These are phyloP conservation scores for Otolemur crassicaudatus DNA, from an alignment of 2,797 vertebrate species.

Conservation along the genomic window DNA sequence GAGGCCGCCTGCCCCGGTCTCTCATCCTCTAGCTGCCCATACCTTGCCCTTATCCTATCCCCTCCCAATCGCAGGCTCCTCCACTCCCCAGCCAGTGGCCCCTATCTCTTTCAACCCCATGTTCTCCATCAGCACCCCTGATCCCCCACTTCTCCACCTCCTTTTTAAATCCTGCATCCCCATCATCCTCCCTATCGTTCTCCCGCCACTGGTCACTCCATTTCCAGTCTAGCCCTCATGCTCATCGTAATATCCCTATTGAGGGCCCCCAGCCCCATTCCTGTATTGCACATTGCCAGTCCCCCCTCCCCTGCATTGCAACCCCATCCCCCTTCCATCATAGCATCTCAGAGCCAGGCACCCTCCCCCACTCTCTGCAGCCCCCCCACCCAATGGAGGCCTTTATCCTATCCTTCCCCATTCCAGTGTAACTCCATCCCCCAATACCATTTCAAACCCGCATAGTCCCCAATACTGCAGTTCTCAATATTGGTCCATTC, in stretches of 20 bases:
- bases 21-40: slow-evolving; percentile 68
- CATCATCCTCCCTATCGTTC: slow-evolving; percentile 65
- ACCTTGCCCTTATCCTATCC: slow-evolving; percentile 65
- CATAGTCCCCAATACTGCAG: slow-evolving; percentile 51
- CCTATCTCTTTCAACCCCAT: slow-evolving; percentile 59
- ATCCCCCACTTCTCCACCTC: slow-evolving; percentile 56
- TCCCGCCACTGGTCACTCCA: slow-evolving; percentile 53
- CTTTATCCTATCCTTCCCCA: slow-evolving; percentile 65
- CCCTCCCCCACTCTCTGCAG: slow-evolving; percentile 69
- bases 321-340: slow-evolving; percentile 70
- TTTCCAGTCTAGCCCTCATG: slow-evolving; percentile 52
- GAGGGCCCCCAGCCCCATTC: slow-evolving; percentile 63
- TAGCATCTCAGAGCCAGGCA: slow-evolving; percentile 68
- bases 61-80: slow-evolving; percentile 41
- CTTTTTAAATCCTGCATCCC: slow-evolving; percentile 68
- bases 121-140: slow-evolving; percentile 62
- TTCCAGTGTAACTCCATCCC: slow-evolving; percentile 65
- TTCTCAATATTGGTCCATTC: slow-evolving; percentile 58
- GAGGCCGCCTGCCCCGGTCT: slow-evolving; percentile 77
- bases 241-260: slow-evolving; percentile 65
- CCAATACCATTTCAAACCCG: slow-evolving; percentile 23
- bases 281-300: slow-evolving; percentile 56
- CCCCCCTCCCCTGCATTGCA: slow-evolving; percentile 71
- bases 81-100: slow-evolving; percentile 49
- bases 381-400: slow-evolving; percentile 64